Base-by-base conservation (phyloP, 23 tunicate species). In the Halocynthia aurantium region DNA sequence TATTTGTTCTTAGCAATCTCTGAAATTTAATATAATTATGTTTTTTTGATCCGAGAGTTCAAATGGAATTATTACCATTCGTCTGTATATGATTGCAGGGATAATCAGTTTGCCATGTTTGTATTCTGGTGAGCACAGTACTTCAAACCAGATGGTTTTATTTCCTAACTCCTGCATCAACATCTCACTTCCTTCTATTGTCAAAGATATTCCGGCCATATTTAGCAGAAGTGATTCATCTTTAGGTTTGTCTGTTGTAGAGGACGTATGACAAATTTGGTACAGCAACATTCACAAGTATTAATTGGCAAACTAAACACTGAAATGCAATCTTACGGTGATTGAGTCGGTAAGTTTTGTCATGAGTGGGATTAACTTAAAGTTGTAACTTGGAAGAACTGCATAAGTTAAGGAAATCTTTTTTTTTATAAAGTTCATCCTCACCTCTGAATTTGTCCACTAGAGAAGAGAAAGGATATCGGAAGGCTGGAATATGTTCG, bases 401-500 rank as follows among this genome's bases (percentile, higher is more conserved):
- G 10, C 53, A 70, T 31, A 51, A 50, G 11, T 50, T 22, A 6
- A 10, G 55, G 10, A 44, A 71, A 71, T 71, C 0, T 22, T 13
- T 58, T 57, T 10, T 13, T 58, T 58, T 5, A 58, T 1, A 15
- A 1, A 31, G 44, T 31, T 31, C 44, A 31, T 31, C 44, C 70
- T 11, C 70, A 65, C 70, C 31, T 65, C 31, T 40, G 31, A 65
- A 65, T 65, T 15, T 65, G 5, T 49, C 31, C 17, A 65, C 13
- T 20, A 65, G n/a, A 0, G 15, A 20, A 10, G 70, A 40, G 0
- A 49, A 40, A 10, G 70, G 70, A 65, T 65, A 57, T 55, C 22
- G 18, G 51, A 75, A 57, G 7, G 61, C 52, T 53, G 83, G 83
- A 7, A 80, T 51, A 80, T 80, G 83, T 55, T 70, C 58, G 61